Evolutionary conservation across 1,140 invertebrate genomes (phyloP).

Genomic region (Tigriopus japonicus): DNA sequence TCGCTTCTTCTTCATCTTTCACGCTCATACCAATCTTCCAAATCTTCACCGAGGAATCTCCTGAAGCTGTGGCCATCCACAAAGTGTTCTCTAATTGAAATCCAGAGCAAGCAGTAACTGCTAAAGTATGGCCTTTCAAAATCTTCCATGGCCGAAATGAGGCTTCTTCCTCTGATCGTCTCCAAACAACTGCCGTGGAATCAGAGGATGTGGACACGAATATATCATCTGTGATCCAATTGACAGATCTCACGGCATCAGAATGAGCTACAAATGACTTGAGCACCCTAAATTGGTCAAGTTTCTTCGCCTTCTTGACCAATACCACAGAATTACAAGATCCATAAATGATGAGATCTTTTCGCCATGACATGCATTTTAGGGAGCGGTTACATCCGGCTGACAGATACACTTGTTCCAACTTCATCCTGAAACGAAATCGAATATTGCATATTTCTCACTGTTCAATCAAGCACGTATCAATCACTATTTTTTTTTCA

Average conservation of each 20-base stretch:
- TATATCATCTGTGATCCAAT: not conserved
- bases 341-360: not conserved
- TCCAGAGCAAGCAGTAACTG: not conserved
- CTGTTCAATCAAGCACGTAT: no score
- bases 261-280: not conserved
- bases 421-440: not conserved
- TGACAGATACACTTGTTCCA: not conserved
- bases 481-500: no score
- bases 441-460: no score
- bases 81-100: not conserved
- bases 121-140: not conserved
- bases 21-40: not conserved
- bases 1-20: not conserved
- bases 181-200: not conserved
- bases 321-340: slow-evolving; percentile 1
- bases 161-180: not conserved
- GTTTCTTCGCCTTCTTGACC: not conserved
- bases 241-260: not conserved
- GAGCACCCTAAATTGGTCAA: not conserved
- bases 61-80: not conserved
- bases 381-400: not conserved
- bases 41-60: slow-evolving; percentile 1
- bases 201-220: slow-evolving; percentile 5
- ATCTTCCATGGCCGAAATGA: not conserved
- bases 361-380: not conserved